Conservation (phyloP, 2,113 vertebrate species). For the Steatornis caripensis region DNA sequence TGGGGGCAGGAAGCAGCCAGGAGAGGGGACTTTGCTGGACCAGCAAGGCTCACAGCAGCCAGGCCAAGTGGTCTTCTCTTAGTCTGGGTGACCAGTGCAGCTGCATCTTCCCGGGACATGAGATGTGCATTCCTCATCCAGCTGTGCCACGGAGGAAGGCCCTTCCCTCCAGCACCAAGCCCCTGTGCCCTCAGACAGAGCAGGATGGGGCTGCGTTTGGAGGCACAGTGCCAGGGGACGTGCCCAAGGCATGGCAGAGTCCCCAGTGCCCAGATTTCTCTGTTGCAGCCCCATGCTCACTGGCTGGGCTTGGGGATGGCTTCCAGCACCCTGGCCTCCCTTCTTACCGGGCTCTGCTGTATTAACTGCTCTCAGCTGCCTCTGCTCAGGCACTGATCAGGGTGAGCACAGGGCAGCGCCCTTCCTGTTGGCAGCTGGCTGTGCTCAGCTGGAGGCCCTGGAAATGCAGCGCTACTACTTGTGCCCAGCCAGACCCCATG, state of each 20-base stretch:
- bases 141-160: neutral
- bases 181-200: fast-evolving
- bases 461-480: neutral
- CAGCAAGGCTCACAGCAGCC: neutral
- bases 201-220: fast-evolving
- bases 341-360: neutral
- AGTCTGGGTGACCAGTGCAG: fast-evolving
- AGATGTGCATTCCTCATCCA: fast-evolving
- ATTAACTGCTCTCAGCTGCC: neutral
- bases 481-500: neutral
- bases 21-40: neutral
- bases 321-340: neutral
- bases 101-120: neutral
- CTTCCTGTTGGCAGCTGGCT: fast-evolving
- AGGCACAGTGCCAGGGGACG: neutral
- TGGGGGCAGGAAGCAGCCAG: neutral
- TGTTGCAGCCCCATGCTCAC: neutral
- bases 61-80: neutral
- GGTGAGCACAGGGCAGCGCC: neutral
- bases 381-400: neutral
- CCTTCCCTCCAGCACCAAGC: neutral
- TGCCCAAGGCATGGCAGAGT: neutral
- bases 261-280: neutral
- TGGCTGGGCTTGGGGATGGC: neutral
- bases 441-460: neutral